Evolutionary conservation across 2,888 invertebrate genomes (phyloP), one percentile per base, ranked within the genome.

Genomic region (Drepanosiphum platanoidis): DNA sequence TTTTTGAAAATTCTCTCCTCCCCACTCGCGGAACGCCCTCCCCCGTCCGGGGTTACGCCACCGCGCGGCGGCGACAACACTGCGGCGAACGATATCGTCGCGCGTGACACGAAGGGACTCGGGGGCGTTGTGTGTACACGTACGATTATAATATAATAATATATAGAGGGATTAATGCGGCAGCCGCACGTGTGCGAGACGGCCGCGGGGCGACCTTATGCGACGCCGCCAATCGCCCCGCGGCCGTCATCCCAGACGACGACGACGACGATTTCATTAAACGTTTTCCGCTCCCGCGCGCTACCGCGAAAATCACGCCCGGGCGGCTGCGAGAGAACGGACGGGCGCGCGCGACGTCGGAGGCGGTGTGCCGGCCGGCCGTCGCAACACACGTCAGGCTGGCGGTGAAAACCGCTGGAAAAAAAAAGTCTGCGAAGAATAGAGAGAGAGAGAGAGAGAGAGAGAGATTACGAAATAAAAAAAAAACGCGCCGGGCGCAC

Each of bases 221-320:
- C 61, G 61, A n/a, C 27, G 52, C 0, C 7, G 52, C 32, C 52
- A 8, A 18, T 32, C 36, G 39, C 18, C 61, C 34, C 61, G 64
- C 46, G 3, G 22, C 39, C 1, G 30, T 34, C 61, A 27, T 36
- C 68, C 52, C 52, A 36, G 80, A n/a, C n/a, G n/a, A n/a, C n/a
- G n/a, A n/a, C n/a, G n/a, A n/a, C n/a, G n/a, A 80, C 70, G 36
- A 80, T 80, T 80, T 80, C 80, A 80, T 80, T 70, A 80, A 80
- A 80, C 80, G 80, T 70, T 80, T 80, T 36, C 34, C 80, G n/a
- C 68, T 52, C 52, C 80, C 70, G 18, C 68, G 34, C 70, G 46
- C 42, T 46, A 70, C 80, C 80, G 70, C 80, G 52, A 80, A 80
- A 80, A 80, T 80, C 80, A 80, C 80, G 80, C 70, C 80, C 52